phyloP scores from a whole-genome alignment of 2,113 vertebrate genomes.

The Bubo blakistoni region DNA sequence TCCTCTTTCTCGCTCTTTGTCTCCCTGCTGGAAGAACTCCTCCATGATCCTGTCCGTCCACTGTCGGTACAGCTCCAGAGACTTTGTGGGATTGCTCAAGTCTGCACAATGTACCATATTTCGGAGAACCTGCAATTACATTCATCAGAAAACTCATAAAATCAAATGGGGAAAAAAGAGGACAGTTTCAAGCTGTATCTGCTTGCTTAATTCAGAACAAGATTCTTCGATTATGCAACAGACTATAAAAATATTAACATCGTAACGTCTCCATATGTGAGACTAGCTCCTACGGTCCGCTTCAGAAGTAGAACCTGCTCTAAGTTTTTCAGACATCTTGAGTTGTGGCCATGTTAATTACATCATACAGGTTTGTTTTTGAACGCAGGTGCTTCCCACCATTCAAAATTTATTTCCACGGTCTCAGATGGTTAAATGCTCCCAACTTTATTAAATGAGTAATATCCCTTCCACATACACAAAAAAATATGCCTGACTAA shows the following conservation, averaged over 20 bases:
- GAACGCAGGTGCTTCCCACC: constrained; percentile 25
- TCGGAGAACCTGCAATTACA: constrained; percentile 85
- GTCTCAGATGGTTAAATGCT: background rate
- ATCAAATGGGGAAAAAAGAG: background rate
- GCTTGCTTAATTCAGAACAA: background rate
- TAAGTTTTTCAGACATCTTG: background rate
- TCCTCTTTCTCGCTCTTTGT: constrained; percentile 91
- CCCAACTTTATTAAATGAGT: background rate
- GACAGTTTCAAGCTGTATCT: background rate
- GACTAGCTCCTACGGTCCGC: background rate
- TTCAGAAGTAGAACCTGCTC: accelerated
- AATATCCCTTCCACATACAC: background rate
- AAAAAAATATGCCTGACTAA: background rate
- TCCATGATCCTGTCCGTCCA: constrained; percentile 99
- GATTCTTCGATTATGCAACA: background rate
- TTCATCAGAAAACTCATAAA: background rate
- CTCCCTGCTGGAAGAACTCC: constrained; percentile 98
- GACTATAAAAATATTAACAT: background rate
- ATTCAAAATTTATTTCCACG: background rate
- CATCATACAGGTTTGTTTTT: background rate
- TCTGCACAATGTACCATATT: constrained; percentile 99
- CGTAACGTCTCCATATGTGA: accelerated
- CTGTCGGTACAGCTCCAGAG: constrained; percentile 93
- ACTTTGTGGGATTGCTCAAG: constrained; percentile 96
- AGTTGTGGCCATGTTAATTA: background rate